These are phyloP conservation scores for Bombus vancouverensis DNA, from an alignment of 1,140 invertebrate species.

Conservation along the genomic window DNA sequence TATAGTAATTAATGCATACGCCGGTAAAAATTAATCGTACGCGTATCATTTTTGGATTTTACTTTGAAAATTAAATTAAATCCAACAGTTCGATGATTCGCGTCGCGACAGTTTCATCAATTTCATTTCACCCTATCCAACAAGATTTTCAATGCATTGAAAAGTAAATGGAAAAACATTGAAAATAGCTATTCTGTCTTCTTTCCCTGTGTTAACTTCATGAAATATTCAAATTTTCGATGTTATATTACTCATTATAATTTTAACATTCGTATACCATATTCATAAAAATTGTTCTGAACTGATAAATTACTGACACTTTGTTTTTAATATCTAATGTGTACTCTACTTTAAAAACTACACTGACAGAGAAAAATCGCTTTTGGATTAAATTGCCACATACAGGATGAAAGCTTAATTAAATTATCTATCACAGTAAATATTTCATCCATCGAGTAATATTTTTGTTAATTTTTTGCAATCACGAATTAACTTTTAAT, in stretches of 20 bases:
- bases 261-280: neutral
- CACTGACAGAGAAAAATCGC: slow-evolving; percentile 4
- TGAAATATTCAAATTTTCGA: neutral
- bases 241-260: neutral
- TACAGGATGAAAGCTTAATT: neutral
- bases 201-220: neutral
- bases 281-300: neutral
- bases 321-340: neutral
- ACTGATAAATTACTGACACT: too few species aligned
- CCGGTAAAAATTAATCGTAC: slow-evolving; percentile 31
- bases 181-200: neutral
- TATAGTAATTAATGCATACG: slow-evolving; percentile 16
- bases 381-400: neutral
- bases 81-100: slow-evolving; percentile 4
- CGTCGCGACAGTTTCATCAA: slow-evolving; percentile 16
- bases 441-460: neutral
- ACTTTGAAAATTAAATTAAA: slow-evolving; percentile 28
- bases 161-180: slow-evolving; percentile 12
- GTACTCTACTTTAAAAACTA: neutral
- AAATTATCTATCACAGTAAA: neutral
- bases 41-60: slow-evolving; percentile 27
- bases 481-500: neutral
- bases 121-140: neutral
- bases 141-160: slow-evolving; percentile 11
- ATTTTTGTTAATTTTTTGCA: neutral